These are phyloP conservation scores for Salticus scenicus DNA, from an alignment of 2,888 invertebrate species.

Conservation along the genomic window DNA sequence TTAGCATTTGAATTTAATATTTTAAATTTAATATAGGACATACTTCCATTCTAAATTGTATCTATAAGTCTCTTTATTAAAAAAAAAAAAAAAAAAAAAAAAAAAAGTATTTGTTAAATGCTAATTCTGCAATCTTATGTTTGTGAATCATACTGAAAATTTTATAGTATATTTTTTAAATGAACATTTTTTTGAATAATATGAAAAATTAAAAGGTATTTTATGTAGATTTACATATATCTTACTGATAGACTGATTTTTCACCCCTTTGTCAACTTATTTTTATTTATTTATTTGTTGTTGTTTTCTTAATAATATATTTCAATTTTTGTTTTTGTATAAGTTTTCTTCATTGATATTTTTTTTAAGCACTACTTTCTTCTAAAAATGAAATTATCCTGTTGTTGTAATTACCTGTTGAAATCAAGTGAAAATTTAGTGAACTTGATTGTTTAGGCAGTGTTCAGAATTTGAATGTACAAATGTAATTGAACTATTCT, in stretches of 20 bases:
- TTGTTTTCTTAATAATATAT: too few relatives aligned
- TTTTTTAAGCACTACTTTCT: too few relatives aligned
- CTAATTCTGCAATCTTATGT: background rate
- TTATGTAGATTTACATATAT: background rate
- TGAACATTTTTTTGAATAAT: background rate
- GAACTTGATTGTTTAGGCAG: background rate
- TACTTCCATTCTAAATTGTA: conserved; percentile 1
- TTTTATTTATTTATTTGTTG: too few relatives aligned
- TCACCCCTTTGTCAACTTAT: too few relatives aligned
- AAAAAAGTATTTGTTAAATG: background rate
- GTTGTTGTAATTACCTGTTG: background rate
- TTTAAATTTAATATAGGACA: background rate
- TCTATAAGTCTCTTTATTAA: conserved; percentile 10
- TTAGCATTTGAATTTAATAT: too few relatives aligned
- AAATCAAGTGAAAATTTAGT: background rate
- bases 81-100: too few relatives aligned
- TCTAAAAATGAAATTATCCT: background rate
- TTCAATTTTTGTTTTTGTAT: too few relatives aligned
- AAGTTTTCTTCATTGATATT: too few relatives aligned
- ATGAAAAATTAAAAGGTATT: background rate
- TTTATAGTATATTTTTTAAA: background rate
- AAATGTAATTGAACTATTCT: conserved; percentile 15
- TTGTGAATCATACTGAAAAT: background rate
- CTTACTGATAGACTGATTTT: too few relatives aligned
- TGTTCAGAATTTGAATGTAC: background rate